Evolutionary conservation across 2,888 invertebrate species (phyloP).

Genomic region (Neoaliturus tenellus): DNA sequence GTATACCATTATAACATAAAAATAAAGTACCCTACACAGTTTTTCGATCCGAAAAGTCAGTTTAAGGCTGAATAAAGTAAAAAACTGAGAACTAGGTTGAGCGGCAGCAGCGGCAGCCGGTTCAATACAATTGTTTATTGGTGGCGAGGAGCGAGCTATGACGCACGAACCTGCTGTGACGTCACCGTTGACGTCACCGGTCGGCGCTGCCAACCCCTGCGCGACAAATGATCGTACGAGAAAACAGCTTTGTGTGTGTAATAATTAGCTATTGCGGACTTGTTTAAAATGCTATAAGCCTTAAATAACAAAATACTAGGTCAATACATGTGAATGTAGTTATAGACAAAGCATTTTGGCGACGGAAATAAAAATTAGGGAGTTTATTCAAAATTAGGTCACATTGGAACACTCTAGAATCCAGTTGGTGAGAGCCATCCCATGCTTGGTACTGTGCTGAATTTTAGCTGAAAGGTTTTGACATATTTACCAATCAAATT

Average conservation of each 20-base stretch:
- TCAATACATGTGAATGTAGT: background rate
- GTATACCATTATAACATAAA: background rate
- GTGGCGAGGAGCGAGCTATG: constrained; percentile 44
- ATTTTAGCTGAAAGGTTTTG: no score
- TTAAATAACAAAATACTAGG: background rate
- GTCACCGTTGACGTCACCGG: constrained; percentile 37
- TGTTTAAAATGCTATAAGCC: background rate
- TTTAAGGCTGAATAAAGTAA: constrained; percentile 1
- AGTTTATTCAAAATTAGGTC: background rate
- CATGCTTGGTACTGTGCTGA: no score
- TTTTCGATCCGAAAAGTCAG: background rate
- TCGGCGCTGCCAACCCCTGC: constrained; percentile 34
- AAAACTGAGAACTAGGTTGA: constrained; percentile 40
- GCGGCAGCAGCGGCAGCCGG: constrained; percentile 18
- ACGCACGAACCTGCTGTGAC: constrained; percentile 38
- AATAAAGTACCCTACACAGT: background rate
- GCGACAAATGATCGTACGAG: background rate
- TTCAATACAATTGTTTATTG: constrained; percentile 52
- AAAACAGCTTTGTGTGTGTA: background rate
- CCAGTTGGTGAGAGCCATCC: background rate
- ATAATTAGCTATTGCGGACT: background rate
- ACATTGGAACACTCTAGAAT: background rate
- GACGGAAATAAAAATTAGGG: background rate
- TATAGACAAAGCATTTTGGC: background rate
- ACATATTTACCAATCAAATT: no score